These are phyloP conservation scores for Noctua pronuba DNA, from an alignment of 2,888 invertebrate genomes.

Conservation along the genomic window DNA sequence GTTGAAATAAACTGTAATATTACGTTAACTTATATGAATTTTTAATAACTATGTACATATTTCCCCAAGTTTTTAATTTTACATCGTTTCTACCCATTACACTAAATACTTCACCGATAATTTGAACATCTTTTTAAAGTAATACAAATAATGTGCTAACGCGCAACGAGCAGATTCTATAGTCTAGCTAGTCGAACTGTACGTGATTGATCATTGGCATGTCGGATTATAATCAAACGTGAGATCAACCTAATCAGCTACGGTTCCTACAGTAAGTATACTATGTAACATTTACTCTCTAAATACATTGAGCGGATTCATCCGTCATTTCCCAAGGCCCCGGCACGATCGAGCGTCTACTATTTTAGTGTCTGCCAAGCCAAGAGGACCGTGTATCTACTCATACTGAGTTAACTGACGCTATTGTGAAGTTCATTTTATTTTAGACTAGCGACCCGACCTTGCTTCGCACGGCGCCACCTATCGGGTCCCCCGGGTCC, in stretches of 20 bases:
- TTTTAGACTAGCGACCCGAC: not conserved
- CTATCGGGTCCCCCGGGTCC: no score
- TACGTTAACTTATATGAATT: not conserved
- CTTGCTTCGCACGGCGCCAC: no score
- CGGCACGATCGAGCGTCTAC: not conserved
- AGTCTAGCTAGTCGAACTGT: conserved; percentile 27
- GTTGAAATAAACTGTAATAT: conserved; percentile 70
- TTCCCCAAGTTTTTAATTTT: not conserved
- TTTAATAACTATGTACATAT: conserved; percentile 7
- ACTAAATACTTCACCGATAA: not conserved
- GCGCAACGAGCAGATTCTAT: conserved; percentile 4
- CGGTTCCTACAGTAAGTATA: not conserved
- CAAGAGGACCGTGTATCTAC: not conserved
- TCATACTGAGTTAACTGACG: no score
- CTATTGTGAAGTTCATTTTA: not conserved
- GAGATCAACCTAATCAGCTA: conserved; percentile 18
- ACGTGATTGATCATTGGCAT: conserved; percentile 55
- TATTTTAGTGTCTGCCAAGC: not conserved
- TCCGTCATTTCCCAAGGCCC: conserved; percentile 12
- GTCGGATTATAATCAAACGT: conserved; percentile 43
- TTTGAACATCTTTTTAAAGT: conserved; percentile 11
- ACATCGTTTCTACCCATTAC: not conserved
- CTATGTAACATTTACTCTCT: not conserved
- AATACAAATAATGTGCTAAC: conserved; percentile 15
- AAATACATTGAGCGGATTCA: conserved; percentile 27